Conservation (phyloP, 92 coral and sea anemone genomes). For the Diadumene lineata region DNA sequence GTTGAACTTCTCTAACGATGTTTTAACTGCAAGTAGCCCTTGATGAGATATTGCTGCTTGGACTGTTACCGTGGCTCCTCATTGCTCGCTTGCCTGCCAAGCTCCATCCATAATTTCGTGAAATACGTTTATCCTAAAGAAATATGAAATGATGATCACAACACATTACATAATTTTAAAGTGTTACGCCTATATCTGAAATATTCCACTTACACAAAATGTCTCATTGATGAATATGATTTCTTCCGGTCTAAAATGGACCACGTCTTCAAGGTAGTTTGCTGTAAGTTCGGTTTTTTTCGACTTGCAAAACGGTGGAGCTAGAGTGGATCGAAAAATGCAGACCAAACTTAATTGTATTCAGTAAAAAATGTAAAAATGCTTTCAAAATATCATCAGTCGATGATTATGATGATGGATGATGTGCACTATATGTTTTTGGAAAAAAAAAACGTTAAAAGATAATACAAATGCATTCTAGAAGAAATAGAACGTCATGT, state of each 20-base stretch:
- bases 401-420: not conserved
- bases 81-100: constrained; percentile 17
- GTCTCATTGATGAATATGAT: not conserved
- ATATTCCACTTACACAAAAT: constrained; percentile 14
- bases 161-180: not conserved
- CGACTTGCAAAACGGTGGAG: constrained; percentile 2
- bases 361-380: not conserved
- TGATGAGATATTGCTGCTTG: constrained; percentile 27
- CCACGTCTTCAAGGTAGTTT: constrained; percentile 6
- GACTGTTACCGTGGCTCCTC: constrained; percentile 39
- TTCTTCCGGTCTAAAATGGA: not conserved
- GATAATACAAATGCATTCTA: too few species aligned
- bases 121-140: constrained; percentile 32
- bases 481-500: too few species aligned
- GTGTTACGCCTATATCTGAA: too few species aligned
- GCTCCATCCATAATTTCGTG: constrained; percentile 40
- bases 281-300: constrained; percentile 3
- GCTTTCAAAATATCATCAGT: not conserved
- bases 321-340: not conserved
- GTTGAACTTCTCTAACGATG: constrained; percentile 13
- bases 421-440: not conserved
- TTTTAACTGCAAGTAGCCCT: constrained; percentile 32
- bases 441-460: too few species aligned
- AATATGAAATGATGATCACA: not conserved
- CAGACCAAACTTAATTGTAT: not conserved